Evolutionary conservation across 2,113 vertebrate species (phyloP).

Genomic region (Oxygymnocypris stewartii): DNA sequence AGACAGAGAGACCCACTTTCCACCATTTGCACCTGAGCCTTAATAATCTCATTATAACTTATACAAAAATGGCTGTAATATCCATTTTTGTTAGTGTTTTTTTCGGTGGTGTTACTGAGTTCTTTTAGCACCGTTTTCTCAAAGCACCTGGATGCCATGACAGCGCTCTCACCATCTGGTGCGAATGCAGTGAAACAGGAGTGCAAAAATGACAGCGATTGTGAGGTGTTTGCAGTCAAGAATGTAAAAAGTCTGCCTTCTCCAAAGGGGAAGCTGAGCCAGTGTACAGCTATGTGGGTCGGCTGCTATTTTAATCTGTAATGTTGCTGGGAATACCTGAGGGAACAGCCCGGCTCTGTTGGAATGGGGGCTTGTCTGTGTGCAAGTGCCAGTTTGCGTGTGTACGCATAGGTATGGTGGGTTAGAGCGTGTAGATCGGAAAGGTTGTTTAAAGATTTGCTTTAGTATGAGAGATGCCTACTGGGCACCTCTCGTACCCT

Average conservation of each 20-base stretch:
- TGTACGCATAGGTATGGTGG: constrained; percentile 26
- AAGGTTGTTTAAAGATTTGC: constrained; percentile 32
- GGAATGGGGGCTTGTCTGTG: constrained; percentile 53
- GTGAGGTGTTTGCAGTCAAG: constrained; percentile 38
- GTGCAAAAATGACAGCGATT: constrained; percentile 43
- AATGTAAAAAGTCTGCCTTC: constrained; percentile 47
- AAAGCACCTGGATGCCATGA: constrained; percentile 38
- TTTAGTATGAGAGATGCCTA: constrained; percentile 16
- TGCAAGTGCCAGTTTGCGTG: constrained; percentile 51
- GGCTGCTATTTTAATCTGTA: constrained; percentile 77
- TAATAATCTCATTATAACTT: constrained; percentile 17
- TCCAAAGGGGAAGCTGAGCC: constrained; percentile 42
- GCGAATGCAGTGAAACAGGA: constrained; percentile 29
- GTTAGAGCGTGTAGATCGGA: background rate
- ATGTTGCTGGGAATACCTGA: constrained; percentile 71
- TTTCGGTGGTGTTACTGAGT: background rate
- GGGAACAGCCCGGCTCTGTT: constrained; percentile 68
- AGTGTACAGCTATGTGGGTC: constrained; percentile 72
- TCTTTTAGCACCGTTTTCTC: constrained; percentile 32
- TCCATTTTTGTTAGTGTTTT: constrained; percentile 29
- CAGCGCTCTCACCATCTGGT: constrained; percentile 43
- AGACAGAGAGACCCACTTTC: constrained; percentile 34
- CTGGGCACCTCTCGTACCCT: constrained; percentile 34
- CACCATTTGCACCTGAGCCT: background rate
- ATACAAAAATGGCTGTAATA: background rate